Evolutionary conservation across 2,113 vertebrate species (phyloP), one percentile per base, ranked within the genome.

Genomic region (Python bivittatus): DNA sequence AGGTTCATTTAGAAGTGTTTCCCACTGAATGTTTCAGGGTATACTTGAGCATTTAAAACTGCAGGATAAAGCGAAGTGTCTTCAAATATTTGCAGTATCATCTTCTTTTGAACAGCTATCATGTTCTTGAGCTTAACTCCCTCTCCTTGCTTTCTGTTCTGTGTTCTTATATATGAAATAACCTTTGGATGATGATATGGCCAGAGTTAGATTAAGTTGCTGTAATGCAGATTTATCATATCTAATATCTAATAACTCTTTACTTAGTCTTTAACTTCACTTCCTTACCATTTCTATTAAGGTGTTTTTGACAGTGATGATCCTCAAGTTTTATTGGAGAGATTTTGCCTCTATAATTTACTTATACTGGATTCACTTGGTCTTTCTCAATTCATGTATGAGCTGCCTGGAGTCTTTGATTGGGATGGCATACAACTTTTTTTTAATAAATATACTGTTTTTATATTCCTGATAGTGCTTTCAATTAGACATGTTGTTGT

Each of bases 181-280:
- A 13, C 85, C 54, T 91, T 68, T 42, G 15, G 86, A 1, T 3
- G 84, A 90, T 88, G 44, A 92, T 88, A 64, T 25, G 87, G 64
- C 61, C 22, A 38, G 84, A 56, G 85, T 2, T 0, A 38, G 3
- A 57, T 83, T 79, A 9, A 0, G 83, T 88, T 89, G 6, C 83
- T 53, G 0, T 60, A 23, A 0, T 0, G 64, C 38, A 72, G 91
- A 92, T 92, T 92, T 88, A 88, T 88, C 68, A 29, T 88, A 33
- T 12, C 86, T 92, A 92, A 88, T 88, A 88, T 22, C 86, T 92
- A 84, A 88, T 88, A 88, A 92, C 68, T 92, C 48, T 91, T 64
- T 60, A 56, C 60, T 83, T 22, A 88, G 79, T 92, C 29, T 85
- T 85, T 85, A 92, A 84, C 79, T 23, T 90, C 52, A 90, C 57